A percentile compares a stretch with the other conserved stretches of the same genome.
These are phyloP conservation scores for Tanypteryx hageni DNA, from an alignment of 2,888 invertebrate genomes.

Conservation along the genomic window DNA sequence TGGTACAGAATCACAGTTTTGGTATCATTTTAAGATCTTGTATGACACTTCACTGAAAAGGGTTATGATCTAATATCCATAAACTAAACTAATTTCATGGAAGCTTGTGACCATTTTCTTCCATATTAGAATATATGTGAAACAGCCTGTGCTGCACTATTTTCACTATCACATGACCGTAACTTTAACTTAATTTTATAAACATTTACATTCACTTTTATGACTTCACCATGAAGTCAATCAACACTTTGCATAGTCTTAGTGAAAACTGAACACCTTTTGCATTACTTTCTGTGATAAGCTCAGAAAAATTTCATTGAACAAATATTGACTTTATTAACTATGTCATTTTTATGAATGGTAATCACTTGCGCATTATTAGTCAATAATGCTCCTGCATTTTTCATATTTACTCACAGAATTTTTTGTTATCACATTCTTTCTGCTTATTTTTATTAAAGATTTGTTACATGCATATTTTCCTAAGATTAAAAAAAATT, in stretches of 20 bases:
- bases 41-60: slow-evolving; percentile 43
- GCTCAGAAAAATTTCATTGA: slow-evolving; percentile 47
- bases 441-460: slow-evolving; percentile 19
- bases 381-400: not conserved
- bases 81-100: slow-evolving; percentile 20
- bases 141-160: slow-evolving; percentile 54
- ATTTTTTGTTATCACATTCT: slow-evolving; percentile 33
- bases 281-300: slow-evolving; percentile 38
- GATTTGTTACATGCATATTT: not conserved
- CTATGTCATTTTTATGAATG: slow-evolving; percentile 42
- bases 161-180: slow-evolving; percentile 47
- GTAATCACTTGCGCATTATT: slow-evolving; percentile 2
- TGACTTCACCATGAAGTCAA: slow-evolving; percentile 44
- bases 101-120: slow-evolving; percentile 51
- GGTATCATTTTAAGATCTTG: slow-evolving; percentile 37
- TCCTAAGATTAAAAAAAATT: not conserved
- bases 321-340: slow-evolving; percentile 53
- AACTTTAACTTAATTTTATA: slow-evolving; percentile 31
- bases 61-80: slow-evolving; percentile 21
- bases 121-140: slow-evolving; percentile 36
- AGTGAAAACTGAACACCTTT: slow-evolving; percentile 52
- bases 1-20: slow-evolving; percentile 38
- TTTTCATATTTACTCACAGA: not conserved
- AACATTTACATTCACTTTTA: slow-evolving; percentile 39
- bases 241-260: slow-evolving; percentile 29